Conservation (phyloP, 2,888 invertebrate species). For the Aricia artaxerxes region DNA sequence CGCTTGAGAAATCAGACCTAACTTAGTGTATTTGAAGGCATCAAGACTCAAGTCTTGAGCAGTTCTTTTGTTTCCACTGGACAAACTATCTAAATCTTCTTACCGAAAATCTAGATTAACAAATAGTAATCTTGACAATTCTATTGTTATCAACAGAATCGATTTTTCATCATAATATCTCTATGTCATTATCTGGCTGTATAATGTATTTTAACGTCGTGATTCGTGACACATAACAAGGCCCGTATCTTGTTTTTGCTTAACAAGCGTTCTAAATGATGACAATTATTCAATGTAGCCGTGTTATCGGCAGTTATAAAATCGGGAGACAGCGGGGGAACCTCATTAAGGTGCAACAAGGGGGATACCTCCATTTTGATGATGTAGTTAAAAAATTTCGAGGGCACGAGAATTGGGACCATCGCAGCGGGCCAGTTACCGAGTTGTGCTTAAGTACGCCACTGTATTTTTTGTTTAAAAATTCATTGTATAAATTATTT, state of each 20-base stretch:
- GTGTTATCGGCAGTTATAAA: constrained; percentile 76
- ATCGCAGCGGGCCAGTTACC: constrained; percentile 40
- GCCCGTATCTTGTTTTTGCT: constrained; percentile 65
- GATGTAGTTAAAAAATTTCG: constrained; percentile 49
- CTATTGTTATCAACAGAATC: not conserved
- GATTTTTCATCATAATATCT: not conserved
- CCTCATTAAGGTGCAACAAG: constrained; percentile 65
- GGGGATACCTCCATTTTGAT: constrained; percentile 44
- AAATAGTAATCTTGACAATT: not conserved
- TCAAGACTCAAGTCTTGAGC: not conserved
- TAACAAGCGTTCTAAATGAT: constrained; percentile 75
- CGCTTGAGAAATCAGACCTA: not conserved
- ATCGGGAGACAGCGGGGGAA: constrained; percentile 59
- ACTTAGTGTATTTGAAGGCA: not conserved
- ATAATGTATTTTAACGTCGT: constrained; percentile 12
- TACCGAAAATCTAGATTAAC: no score
- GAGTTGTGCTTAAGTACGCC: constrained; percentile 38
- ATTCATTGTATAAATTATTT: constrained; percentile 32
- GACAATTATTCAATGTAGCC: constrained; percentile 77
- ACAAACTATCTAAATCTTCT: not conserved
- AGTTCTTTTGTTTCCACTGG: not conserved
- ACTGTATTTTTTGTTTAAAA: constrained; percentile 35
- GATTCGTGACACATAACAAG: constrained; percentile 62
- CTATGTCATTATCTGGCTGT: no score
- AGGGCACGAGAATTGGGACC: constrained; percentile 44